Conservation (phyloP, 2,113 vertebrate genomes). For the Neolamprologus falcicula region DNA sequence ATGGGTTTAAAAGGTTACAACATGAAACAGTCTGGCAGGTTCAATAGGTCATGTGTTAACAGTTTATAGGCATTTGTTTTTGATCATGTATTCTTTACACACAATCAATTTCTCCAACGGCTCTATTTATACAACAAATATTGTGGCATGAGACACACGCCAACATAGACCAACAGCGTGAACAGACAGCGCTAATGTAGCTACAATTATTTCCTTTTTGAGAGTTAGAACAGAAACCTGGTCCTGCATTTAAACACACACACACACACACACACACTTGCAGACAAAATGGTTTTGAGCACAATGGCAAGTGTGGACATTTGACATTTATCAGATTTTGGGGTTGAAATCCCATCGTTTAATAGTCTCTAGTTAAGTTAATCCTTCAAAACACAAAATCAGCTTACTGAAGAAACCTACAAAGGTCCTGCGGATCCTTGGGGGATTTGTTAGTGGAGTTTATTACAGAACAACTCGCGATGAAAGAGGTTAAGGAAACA, state of each 20-base stretch:
- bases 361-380: neutral
- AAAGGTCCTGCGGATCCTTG: neutral
- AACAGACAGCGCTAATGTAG: neutral
- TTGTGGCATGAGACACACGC: neutral
- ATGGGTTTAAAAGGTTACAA: neutral
- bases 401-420: neutral
- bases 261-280: neutral
- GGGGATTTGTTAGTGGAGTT: neutral
- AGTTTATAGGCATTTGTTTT: neutral
- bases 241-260: neutral
- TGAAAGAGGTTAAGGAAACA: neutral
- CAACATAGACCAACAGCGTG: neutral
- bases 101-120: neutral
- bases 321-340: neutral
- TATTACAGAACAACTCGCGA: neutral
- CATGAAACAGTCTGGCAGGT: neutral
- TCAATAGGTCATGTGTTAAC: neutral
- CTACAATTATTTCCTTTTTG: neutral
- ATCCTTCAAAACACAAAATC: neutral
- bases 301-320: neutral
- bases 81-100: neutral
- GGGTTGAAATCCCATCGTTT: neutral
- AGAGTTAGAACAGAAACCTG: neutral
- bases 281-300: neutral
- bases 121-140: neutral